Evolutionary conservation across 2,113 vertebrate genomes (phyloP).

Genomic region (Ammospiza caudacuta): DNA sequence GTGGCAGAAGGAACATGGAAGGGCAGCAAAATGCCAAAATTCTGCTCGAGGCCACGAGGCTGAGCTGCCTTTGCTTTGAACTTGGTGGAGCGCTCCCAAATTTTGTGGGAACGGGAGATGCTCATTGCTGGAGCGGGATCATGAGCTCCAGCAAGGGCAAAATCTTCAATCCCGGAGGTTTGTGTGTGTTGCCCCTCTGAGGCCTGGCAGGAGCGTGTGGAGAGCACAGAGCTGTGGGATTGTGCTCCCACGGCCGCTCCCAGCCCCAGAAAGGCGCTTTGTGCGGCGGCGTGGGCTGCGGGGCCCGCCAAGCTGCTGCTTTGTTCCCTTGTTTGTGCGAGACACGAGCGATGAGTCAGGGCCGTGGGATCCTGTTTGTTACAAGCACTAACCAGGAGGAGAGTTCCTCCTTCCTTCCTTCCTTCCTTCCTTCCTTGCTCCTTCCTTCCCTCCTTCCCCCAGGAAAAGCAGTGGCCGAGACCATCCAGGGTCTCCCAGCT

Average conservation of each 20-base stretch:
- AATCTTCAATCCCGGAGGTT: rapidly evolving
- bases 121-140: background rate
- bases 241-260: background rate
- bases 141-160: rapidly evolving
- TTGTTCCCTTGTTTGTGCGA: slow-evolving; percentile 42
- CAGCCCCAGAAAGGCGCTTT: background rate
- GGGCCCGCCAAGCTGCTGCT: background rate
- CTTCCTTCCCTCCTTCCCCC: background rate
- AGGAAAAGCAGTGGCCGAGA: background rate
- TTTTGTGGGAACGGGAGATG: rapidly evolving
- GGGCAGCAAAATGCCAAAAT: background rate
- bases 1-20: rapidly evolving
- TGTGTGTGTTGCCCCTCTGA: rapidly evolving
- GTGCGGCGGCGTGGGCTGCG: background rate
- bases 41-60: background rate
- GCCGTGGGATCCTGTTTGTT: background rate
- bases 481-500: rapidly evolving
- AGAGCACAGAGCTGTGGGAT: background rate
- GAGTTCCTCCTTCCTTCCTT: background rate
- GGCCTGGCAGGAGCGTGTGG: rapidly evolving
- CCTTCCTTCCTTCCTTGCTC: background rate
- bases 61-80: background rate
- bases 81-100: background rate
- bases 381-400: background rate
- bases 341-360: slow-evolving; percentile 36